These are phyloP conservation scores for Dipus sagitta DNA, from an alignment of 2,797 vertebrate genomes.

Conservation along the genomic window DNA sequence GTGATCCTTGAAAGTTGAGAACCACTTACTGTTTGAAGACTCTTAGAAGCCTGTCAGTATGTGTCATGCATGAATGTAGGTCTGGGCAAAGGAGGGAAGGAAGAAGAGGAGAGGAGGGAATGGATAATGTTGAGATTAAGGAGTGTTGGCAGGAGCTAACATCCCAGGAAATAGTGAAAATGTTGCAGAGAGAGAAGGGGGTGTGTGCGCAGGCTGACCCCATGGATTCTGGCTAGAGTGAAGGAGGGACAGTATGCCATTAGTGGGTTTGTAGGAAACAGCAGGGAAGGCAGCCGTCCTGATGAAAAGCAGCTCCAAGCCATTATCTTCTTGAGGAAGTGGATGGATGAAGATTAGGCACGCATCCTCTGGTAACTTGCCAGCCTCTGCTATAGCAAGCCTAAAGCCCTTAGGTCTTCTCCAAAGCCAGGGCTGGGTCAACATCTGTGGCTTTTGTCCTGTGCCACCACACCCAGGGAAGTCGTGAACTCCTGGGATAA, in stretches of 20 bases:
- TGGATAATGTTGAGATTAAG: neutral
- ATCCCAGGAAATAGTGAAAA: neutral
- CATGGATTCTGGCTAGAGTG: neutral
- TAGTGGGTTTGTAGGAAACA: neutral
- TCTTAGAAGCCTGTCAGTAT: neutral
- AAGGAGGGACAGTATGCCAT: neutral
- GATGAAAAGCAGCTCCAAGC: neutral
- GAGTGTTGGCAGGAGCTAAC: neutral
- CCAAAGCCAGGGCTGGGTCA: neutral
- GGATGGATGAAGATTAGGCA: neutral
- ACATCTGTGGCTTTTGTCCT: neutral
- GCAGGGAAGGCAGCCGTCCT: neutral
- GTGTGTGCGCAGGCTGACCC: neutral
- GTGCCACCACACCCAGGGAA: neutral
- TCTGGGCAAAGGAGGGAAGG: neutral
- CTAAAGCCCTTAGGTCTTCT: neutral
- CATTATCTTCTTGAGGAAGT: neutral
- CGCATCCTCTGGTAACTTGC: neutral
- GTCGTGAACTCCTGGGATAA: neutral
- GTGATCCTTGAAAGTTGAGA: neutral
- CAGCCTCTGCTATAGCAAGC: slow-evolving; percentile 1
- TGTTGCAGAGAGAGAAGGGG: neutral
- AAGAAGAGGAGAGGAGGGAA: neutral
- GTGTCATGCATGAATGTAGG: neutral
- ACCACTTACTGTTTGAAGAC: neutral